These are phyloP conservation scores for Bubalus kerabau DNA, from an alignment of 2,113 vertebrate species.

Conservation along the genomic window DNA sequence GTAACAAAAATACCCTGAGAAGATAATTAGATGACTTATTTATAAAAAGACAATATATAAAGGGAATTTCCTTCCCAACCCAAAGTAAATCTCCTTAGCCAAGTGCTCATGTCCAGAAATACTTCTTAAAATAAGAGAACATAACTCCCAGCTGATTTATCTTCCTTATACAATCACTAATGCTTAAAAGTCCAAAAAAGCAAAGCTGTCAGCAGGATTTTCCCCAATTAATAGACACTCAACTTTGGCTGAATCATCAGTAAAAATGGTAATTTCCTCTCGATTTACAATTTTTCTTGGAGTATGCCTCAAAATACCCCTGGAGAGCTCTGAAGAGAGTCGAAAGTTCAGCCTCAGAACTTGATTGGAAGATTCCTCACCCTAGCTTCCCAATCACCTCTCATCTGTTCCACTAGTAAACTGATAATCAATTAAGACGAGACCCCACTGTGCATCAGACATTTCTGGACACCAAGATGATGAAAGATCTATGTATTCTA, in stretches of 20 bases:
- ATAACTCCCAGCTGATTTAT: neutral
- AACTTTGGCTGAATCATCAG: slow-evolving; percentile 1
- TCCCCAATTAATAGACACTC: neutral
- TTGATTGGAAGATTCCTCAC: neutral
- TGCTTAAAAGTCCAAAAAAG: slow-evolving; percentile 16
- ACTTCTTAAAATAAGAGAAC: neutral
- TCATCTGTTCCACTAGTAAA: slow-evolving; percentile 2
- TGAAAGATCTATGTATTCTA: neutral
- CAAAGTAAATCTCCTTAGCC: neutral
- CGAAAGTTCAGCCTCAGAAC: neutral
- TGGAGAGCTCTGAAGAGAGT: neutral
- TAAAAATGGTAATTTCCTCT: neutral
- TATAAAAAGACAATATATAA: neutral
- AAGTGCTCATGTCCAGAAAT: neutral
- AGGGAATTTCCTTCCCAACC: neutral
- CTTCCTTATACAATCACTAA: neutral
- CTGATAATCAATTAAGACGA: neutral
- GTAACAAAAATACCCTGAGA: neutral
- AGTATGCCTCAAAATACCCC: neutral
- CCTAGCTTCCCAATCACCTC: neutral
- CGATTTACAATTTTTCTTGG: slow-evolving; percentile 12
- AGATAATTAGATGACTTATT: neutral
- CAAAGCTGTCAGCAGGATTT: neutral
- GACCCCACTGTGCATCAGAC: neutral
- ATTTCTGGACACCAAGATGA: neutral